Evolutionary conservation across 2,797 vertebrate genomes (phyloP).

Genomic region (Pogoniulus pusillus): DNA sequence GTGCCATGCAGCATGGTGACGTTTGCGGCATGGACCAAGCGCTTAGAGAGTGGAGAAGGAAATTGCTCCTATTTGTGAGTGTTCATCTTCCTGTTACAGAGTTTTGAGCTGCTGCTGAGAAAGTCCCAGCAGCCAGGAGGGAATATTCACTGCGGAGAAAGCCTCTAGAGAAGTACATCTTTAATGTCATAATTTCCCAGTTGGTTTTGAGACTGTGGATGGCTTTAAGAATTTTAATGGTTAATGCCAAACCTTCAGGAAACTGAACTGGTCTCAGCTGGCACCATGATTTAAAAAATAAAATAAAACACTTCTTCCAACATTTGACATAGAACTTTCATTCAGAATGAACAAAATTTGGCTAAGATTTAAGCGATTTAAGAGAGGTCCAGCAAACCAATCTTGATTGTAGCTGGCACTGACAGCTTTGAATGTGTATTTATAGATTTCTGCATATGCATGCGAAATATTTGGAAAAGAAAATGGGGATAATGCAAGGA

Average conservation of each 20-base stretch:
- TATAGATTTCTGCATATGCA: background rate
- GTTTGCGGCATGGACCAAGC: background rate
- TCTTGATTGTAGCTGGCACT: background rate
- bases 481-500: background rate
- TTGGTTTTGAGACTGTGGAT: background rate
- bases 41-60: background rate
- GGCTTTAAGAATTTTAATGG: background rate
- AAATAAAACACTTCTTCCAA: background rate
- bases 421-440: background rate
- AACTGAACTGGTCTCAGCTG: background rate
- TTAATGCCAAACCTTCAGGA: background rate
- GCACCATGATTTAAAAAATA: background rate
- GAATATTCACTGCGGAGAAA: background rate
- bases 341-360: background rate
- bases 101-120: background rate
- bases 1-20: accelerated
- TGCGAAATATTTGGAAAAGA: background rate
- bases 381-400: background rate
- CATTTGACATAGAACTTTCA: background rate
- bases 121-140: background rate
- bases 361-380: background rate
- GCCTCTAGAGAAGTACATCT: background rate
- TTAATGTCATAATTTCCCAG: background rate
- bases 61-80: background rate
- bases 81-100: background rate